Percentiles rank a stretch among this genome's conserved stretches.
Evolutionary conservation across 1,140 invertebrate genomes (phyloP).

Genomic region (Cydia amplana): DNA sequence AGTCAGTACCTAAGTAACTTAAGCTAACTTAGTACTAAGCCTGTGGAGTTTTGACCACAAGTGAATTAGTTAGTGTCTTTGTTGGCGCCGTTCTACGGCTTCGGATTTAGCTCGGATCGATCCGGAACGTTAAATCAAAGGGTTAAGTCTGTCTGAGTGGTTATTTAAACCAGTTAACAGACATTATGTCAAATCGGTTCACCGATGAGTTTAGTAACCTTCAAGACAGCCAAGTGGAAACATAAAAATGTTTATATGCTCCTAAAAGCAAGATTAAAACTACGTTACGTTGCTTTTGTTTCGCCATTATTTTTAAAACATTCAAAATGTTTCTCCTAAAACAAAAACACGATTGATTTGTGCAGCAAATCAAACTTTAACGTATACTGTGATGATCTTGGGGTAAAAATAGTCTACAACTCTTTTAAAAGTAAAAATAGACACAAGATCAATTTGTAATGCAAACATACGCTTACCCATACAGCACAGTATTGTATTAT

Average conservation of each 20-base stretch:
- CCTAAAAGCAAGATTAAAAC: not conserved
- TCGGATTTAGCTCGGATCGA: constrained; percentile 18
- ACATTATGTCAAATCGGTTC: not conserved
- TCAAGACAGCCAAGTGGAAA: not conserved
- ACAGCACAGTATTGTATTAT: constrained; percentile 15
- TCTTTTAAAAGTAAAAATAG: constrained; percentile 16
- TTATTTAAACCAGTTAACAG: not conserved
- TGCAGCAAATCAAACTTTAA: too few species aligned
- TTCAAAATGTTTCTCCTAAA: too few species aligned
- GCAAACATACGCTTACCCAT: constrained; percentile 10
- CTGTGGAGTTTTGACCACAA: constrained; percentile 7
- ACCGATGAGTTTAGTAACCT: not conserved
- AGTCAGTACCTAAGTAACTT: not conserved
- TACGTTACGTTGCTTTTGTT: too few species aligned
- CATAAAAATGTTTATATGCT: constrained; percentile 2
- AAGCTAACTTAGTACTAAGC: not conserved
- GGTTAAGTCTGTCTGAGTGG: constrained; percentile 1
- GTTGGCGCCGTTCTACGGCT: not conserved
- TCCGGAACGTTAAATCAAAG: constrained; percentile 11
- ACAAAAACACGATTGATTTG: too few species aligned
- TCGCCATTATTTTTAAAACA: too few species aligned
- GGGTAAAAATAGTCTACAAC: not conserved
- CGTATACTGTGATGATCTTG: not conserved
- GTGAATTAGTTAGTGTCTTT: not conserved
- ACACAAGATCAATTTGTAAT: constrained; percentile 7